Evolutionary conservation across 1,140 invertebrate genomes (phyloP).

Genomic region (Triops longicaudatus): DNA sequence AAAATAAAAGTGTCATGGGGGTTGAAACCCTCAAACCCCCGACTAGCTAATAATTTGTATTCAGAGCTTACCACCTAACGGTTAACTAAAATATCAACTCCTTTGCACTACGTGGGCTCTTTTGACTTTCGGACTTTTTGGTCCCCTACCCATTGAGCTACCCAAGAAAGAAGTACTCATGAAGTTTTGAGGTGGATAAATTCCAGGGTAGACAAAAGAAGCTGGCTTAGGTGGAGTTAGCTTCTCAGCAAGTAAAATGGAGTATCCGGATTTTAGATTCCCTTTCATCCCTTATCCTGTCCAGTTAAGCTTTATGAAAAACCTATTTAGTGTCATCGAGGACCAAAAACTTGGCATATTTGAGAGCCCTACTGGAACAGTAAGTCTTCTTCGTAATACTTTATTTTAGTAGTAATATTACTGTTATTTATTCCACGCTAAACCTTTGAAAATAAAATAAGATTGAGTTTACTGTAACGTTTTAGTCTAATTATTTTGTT

Average conservation of each 20-base stretch:
- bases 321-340: constrained; percentile 69
- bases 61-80: no score
- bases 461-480: constrained; percentile 1
- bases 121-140: no score
- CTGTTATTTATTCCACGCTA: background rate
- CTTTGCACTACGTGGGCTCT: no score
- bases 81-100: no score
- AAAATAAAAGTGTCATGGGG: no score
- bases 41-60: no score
- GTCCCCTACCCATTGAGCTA: no score
- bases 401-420: no score
- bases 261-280: constrained; percentile 65
- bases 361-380: constrained; percentile 93
- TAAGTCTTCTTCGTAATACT: constrained; percentile 40
- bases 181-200: no score
- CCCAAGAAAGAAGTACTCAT: no score
- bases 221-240: background rate
- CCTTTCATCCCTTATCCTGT: constrained; percentile 80
- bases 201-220: no score
- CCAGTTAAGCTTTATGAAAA: constrained; percentile 82
- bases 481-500: background rate
- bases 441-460: constrained; percentile 5
- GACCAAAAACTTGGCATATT: constrained; percentile 80
- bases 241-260: background rate
- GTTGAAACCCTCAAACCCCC: no score